phyloP scores from a whole-genome alignment of 2,797 vertebrate species.

The Megalops cyprinoides region DNA sequence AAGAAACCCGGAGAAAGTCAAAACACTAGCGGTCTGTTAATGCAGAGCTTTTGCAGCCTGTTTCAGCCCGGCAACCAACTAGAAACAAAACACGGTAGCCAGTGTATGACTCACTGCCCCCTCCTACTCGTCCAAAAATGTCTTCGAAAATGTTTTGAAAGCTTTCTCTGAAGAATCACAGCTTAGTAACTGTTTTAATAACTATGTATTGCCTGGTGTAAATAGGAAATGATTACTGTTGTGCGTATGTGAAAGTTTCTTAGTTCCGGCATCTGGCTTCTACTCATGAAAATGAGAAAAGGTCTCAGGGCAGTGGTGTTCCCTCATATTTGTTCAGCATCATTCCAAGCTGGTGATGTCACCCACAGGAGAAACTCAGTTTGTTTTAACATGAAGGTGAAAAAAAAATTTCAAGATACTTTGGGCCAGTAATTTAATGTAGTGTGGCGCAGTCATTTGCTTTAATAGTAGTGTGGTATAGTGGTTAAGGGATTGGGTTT shows the following conservation, averaged over 20 bases:
- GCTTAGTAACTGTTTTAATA: not conserved
- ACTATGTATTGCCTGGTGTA: not conserved
- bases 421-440: not conserved
- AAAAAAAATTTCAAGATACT: not conserved
- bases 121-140: conserved; percentile 35
- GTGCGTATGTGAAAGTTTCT: no score
- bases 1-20: not conserved
- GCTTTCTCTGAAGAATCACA: not conserved
- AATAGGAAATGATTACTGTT: not conserved
- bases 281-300: conserved; percentile 2
- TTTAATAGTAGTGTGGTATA: not conserved
- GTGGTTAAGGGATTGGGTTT: no score
- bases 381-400: not conserved
- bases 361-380: not conserved
- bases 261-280: not conserved
- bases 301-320: not conserved
- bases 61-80: not conserved
- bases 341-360: conserved; percentile 2
- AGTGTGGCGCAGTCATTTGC: not conserved
- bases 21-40: not conserved
- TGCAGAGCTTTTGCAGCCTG: not conserved
- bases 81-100: not conserved
- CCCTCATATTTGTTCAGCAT: not conserved
- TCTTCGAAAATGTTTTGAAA: not conserved
- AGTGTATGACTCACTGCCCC: conserved; percentile 14